These are phyloP conservation scores for Bujurquina vittata DNA, from an alignment of 2,113 vertebrate species.

Conservation along the genomic window DNA sequence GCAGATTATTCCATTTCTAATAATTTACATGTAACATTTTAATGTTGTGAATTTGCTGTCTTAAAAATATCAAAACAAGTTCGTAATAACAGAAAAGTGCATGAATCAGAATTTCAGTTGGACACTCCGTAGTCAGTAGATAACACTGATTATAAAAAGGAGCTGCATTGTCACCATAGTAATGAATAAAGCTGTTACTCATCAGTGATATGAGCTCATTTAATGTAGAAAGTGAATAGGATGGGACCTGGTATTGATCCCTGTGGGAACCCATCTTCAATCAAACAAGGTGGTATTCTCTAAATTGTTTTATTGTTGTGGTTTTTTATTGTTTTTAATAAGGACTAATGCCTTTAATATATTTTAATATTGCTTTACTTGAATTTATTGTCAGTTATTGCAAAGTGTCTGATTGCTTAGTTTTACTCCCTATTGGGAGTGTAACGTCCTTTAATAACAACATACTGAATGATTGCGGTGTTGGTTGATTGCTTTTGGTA, in stretches of 20 bases:
- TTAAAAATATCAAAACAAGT: background rate
- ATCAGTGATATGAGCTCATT: background rate
- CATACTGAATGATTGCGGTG: background rate
- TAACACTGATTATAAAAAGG: background rate
- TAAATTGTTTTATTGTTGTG: rapidly evolving
- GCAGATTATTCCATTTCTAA: too few relatives aligned
- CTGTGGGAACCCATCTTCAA: background rate
- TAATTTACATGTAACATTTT: too few relatives aligned
- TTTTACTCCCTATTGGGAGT: background rate
- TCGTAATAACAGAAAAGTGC: background rate
- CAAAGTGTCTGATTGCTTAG: background rate
- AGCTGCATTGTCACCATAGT: background rate
- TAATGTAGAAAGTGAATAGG: rapidly evolving
- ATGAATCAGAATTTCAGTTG: background rate
- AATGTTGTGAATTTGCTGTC: too few relatives aligned
- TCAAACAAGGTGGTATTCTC: background rate
- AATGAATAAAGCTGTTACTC: background rate
- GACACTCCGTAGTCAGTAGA: background rate
- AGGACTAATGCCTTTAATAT: background rate
- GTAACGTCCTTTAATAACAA: background rate
- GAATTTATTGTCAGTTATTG: background rate
- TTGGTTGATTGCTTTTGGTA: background rate
- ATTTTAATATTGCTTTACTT: background rate
- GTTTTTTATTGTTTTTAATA: background rate
- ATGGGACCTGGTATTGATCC: background rate